Percentiles rank a stretch among this genome's conserved stretches.
Conservation (phyloP, 92 coral and sea anemone species). For the Heteractis magnifica region DNA sequence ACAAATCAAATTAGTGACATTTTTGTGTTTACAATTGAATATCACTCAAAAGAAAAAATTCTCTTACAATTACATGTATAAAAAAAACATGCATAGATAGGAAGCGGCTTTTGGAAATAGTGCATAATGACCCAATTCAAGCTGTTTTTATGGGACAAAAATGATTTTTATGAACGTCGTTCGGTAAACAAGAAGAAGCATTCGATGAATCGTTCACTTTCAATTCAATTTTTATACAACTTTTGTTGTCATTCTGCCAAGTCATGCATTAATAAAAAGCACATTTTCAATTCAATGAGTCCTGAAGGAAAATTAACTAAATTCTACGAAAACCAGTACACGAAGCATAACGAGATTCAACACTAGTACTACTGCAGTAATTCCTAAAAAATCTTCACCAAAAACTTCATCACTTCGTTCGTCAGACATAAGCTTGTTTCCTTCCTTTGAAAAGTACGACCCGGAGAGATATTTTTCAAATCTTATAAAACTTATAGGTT, state of each 20-base stretch:
- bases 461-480: background rate
- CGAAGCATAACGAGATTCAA: background rate
- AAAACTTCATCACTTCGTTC: background rate
- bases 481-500: background rate
- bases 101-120: background rate
- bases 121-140: background rate
- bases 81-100: background rate
- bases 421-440: background rate
- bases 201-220: background rate
- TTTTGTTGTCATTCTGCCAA: background rate
- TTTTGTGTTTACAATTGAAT: background rate
- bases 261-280: slow-evolving; percentile 1
- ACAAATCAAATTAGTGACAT: background rate
- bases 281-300: background rate
- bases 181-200: background rate
- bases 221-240: background rate
- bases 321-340: background rate
- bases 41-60: background rate
- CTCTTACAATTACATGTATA: background rate
- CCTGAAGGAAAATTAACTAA: background rate
- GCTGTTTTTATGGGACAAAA: background rate
- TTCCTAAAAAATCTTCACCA: background rate
- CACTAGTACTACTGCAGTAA: background rate
- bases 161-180: background rate
- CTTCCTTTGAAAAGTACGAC: slow-evolving; percentile 3